Base-by-base conservation (phyloP, 2,797 vertebrate genomes). In the Myotis myotis region DNA sequence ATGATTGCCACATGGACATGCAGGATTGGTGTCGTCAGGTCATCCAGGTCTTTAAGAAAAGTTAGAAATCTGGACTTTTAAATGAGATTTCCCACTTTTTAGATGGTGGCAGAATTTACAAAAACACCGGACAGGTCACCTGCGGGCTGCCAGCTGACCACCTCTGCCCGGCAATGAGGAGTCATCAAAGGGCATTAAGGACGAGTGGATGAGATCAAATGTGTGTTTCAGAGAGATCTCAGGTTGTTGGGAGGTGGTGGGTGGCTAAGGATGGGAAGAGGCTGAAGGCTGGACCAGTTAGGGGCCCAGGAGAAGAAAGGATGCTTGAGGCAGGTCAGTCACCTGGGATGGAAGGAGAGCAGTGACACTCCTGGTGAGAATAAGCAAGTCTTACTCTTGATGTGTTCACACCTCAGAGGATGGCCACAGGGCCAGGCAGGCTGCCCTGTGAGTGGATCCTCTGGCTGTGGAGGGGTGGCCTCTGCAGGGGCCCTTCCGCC, bases 31-130 rank as follows among this genome's bases (percentile, higher is more conserved):
- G 2, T 47, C 3, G 17, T 68, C 38, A 91, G 66, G 41, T 60
- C 47, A 22, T 30, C 22, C 3, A 2, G 5, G 36, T 75, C 80
- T 30, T 20, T 2, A 62, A 70, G 83, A 83, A 93, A 89, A 91
- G 10, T 68, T 55, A 88, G 64, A 72, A 57, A 81, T 49, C 44
- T 47, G 44, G 41, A 75, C 66, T 83, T 82, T 85, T 68, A 79
- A 88, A 93, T 66, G 41, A 83, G 75, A 30, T 68, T 74, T 95
- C 17, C 30, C 60, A 71, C 86, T 23, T 51, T 94, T 89, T 91
- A 85, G 66, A 71, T 86, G 51, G 79, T 90, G 64, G 55, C 66
- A 81, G 62, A 87, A 94, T 91, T 93, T 80, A 81, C 15, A 38
- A 88, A 90, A 91, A 72, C 38, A 71, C 19, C 0, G 0, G 53